Evolutionary conservation across 2,113 vertebrate genomes (phyloP).

Genomic region (Pelvicachromis taeniatus): DNA sequence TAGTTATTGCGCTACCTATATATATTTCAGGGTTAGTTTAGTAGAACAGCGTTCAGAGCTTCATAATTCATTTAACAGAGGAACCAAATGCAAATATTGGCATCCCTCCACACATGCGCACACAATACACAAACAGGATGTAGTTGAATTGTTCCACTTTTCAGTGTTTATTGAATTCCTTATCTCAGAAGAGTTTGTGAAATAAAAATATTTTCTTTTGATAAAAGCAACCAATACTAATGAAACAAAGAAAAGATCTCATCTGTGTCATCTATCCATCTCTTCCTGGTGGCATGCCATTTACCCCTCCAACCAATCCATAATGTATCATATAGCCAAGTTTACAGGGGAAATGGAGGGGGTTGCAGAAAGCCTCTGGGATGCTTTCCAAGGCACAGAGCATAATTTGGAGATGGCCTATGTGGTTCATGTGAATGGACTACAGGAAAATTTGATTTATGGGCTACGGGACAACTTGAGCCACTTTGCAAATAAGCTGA

Average conservation of each 20-base stretch:
- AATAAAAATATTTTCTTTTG: not conserved
- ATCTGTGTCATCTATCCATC: not conserved
- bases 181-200: not conserved
- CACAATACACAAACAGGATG: not conserved
- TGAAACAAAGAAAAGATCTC: not conserved
- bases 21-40: not conserved
- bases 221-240: not conserved
- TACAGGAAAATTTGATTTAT: not conserved
- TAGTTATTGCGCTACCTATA: not conserved
- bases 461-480: not conserved
- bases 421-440: not conserved
- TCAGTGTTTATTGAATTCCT: not conserved
- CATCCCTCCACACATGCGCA: not conserved
- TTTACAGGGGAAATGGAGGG: not conserved
- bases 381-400: constrained; percentile 26
- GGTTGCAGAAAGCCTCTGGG: constrained; percentile 7
- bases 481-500: constrained; percentile 2
- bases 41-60: not conserved
- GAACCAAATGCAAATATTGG: not conserved
- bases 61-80: not conserved
- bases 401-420: constrained; percentile 20
- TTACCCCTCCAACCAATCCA: constrained; percentile 18
- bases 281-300: not conserved
- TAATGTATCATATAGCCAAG: constrained; percentile 31
- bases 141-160: not conserved